Conservation (phyloP, 1,140 invertebrate genomes). For the Drosophila neocordata region DNA sequence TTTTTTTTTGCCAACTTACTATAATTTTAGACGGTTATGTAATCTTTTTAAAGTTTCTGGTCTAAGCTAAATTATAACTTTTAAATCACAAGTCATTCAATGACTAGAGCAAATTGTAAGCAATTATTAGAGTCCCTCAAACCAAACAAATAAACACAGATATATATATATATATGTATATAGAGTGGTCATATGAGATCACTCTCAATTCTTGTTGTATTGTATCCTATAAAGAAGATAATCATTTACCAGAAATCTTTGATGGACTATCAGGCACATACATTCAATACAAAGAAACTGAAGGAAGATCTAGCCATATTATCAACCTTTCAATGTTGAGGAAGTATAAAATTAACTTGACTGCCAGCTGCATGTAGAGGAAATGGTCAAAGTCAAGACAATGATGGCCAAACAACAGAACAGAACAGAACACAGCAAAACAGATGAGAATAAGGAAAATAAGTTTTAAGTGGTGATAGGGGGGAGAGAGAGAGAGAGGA, state of each 20-base stretch:
- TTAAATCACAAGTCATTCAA: constrained; percentile 14
- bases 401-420: constrained; percentile 58
- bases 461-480: not conserved
- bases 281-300: constrained; percentile 32
- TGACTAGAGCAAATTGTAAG: constrained; percentile 1
- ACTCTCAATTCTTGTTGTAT: not conserved
- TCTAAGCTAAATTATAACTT: not conserved
- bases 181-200: not conserved
- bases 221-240: not conserved
- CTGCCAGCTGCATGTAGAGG: constrained; percentile 48
- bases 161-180: not conserved
- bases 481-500: too few relatives aligned
- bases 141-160: not conserved
- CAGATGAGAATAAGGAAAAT: constrained; percentile 24
- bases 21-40: too few relatives aligned
- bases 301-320: constrained; percentile 20
- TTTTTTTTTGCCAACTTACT: too few relatives aligned
- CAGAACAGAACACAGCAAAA: constrained; percentile 40
- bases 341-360: constrained; percentile 69
- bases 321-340: constrained; percentile 45
- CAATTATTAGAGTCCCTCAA: not conserved
- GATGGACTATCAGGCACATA: constrained; percentile 17
- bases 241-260: constrained; percentile 18
- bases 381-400: constrained; percentile 67
- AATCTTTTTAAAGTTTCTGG: too few relatives aligned